A percentile compares a stretch with the other conserved stretches of the same genome.
Evolutionary conservation across 2,888 invertebrate species (phyloP).

Genomic region (Lottia scabra): DNA sequence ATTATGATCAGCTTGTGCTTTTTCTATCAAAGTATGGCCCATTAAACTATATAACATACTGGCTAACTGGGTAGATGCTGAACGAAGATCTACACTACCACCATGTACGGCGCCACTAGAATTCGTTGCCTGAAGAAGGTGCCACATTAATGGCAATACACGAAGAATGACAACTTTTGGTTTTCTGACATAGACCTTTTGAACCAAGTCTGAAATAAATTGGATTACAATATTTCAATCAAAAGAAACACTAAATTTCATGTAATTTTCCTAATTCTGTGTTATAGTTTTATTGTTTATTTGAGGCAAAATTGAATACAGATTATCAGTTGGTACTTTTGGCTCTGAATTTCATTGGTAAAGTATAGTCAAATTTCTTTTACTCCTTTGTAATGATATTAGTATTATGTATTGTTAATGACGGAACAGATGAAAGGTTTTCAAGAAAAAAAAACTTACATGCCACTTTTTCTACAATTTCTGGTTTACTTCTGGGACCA

Average conservation of each 20-base stretch:
- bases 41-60: constrained; percentile 52
- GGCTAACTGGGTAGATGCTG: constrained; percentile 52
- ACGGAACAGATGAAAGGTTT: too few species aligned
- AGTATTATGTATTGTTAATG: too few species aligned
- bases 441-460: constrained; percentile 50
- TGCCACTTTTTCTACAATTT: constrained; percentile 64
- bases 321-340: too few species aligned
- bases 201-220: constrained; percentile 55
- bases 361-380: too few species aligned
- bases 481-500: constrained; percentile 64
- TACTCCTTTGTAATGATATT: too few species aligned
- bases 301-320: too few species aligned
- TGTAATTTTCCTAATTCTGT: too few species aligned
- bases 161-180: constrained; percentile 65
- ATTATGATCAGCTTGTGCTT: constrained; percentile 49
- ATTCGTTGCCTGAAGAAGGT: constrained; percentile 57
- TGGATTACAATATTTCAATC: too few species aligned
- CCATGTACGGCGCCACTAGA: constrained; percentile 56
- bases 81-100: constrained; percentile 50
- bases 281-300: too few species aligned
- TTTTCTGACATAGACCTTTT: constrained; percentile 59
- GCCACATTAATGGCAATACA: constrained; percentile 66
- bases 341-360: too few species aligned
- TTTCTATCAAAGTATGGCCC: constrained; percentile 54
- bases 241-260: too few species aligned